Percentiles rank a stretch among this genome's conserved stretches.
Evolutionary conservation across 2,113 vertebrate genomes (phyloP).

Genomic region (Pica pica): DNA sequence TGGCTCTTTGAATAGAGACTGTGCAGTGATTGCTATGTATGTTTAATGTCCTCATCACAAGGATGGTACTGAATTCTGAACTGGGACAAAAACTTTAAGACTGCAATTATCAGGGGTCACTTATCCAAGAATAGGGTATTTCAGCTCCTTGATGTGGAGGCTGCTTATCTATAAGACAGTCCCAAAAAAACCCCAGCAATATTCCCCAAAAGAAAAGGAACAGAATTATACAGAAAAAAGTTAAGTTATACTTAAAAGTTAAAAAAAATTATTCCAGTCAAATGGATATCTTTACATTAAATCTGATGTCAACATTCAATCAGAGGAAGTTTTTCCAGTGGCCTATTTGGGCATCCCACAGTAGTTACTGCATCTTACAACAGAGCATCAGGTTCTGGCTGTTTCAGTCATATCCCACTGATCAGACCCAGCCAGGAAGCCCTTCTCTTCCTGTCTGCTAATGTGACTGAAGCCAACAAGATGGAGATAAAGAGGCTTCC

Average conservation of each 20-base stretch:
- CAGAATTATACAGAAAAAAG: not conserved
- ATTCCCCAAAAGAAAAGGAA: not conserved
- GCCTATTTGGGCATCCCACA: not conserved
- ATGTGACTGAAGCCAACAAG: conserved; percentile 2
- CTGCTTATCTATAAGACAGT: not conserved
- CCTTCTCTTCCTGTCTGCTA: not conserved
- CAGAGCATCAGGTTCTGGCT: not conserved
- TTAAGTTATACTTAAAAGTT: not conserved
- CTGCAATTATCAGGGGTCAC: not conserved
- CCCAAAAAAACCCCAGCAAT: not conserved
- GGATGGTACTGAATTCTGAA: not conserved
- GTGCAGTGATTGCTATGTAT: not conserved
- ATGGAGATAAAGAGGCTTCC: conserved; percentile 38
- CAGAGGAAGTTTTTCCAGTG: not conserved
- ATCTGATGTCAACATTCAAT: not conserved
- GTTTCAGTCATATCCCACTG: conserved; percentile 1
- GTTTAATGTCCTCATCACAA: not conserved
- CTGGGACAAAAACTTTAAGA: not conserved
- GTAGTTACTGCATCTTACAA: not conserved
- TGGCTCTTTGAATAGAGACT: not conserved
- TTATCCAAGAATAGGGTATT: not conserved
- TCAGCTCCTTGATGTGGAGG: not conserved
- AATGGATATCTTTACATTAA: not conserved
- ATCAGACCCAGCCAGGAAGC: not conserved
- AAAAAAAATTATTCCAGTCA: not conserved